Conservation (phyloP, 1,140 invertebrate genomes). For the Arion vulgaris region DNA sequence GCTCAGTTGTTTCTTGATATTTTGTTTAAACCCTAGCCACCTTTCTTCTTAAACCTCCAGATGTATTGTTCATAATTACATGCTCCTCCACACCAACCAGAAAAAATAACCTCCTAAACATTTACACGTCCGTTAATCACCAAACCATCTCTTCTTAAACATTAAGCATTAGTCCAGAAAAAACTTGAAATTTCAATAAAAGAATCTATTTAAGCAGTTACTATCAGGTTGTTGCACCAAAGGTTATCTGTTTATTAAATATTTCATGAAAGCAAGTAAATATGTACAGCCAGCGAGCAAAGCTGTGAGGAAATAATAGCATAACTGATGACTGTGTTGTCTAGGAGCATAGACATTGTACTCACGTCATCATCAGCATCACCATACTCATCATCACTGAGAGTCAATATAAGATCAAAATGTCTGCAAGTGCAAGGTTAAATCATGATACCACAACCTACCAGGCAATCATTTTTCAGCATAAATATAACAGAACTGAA, state of each 20-base stretch:
- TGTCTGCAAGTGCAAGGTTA: slow-evolving; percentile 38
- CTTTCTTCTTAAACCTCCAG: too few relatives aligned
- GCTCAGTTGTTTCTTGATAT: too few relatives aligned
- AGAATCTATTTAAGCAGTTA: too few relatives aligned
- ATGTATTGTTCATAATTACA: too few relatives aligned
- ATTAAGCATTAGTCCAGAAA: too few relatives aligned
- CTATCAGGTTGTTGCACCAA: slow-evolving; percentile 2
- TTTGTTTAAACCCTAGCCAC: too few relatives aligned
- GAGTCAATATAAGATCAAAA: slow-evolving; percentile 40
- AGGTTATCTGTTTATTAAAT: neutral
- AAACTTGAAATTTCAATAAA: too few relatives aligned
- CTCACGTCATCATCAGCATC: slow-evolving; percentile 31
- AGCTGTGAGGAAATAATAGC: neutral
- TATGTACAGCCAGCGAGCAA: neutral
- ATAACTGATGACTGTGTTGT: neutral
- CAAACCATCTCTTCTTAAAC: too few relatives aligned
- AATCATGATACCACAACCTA: neutral
- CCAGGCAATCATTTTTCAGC: neutral
- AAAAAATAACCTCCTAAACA: too few relatives aligned
- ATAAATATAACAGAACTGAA: too few relatives aligned
- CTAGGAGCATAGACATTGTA: slow-evolving; percentile 2
- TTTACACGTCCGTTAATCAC: too few relatives aligned
- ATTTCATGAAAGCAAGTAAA: neutral
- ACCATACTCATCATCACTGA: slow-evolving; percentile 31
- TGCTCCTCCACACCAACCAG: too few relatives aligned